These are phyloP conservation scores for Chloroceryle inda DNA, from an alignment of 2,797 vertebrate species.

Conservation along the genomic window DNA sequence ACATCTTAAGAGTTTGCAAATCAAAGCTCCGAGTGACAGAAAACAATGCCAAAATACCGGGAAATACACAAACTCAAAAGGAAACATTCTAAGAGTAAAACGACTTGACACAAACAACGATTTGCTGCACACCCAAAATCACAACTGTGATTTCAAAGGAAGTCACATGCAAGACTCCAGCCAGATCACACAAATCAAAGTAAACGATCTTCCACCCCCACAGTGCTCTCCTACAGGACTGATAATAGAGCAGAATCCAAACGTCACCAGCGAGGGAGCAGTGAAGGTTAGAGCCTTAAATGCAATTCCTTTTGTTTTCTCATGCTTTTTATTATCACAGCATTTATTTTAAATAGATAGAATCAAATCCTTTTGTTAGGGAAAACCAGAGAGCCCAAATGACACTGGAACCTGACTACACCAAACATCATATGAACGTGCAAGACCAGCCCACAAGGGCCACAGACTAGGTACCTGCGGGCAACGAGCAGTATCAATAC, in stretches of 20 bases:
- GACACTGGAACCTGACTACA: neutral
- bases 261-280: accelerated
- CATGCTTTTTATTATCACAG: neutral
- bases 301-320: neutral
- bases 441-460: accelerated
- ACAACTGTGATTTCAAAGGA: neutral
- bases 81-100: neutral
- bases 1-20: neutral
- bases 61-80: neutral
- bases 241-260: neutral
- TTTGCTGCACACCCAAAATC: neutral
- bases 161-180: neutral
- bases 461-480: accelerated
- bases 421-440: neutral
- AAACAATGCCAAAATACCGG: neutral
- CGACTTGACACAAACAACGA: neutral
- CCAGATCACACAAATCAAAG: neutral
- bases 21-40: neutral
- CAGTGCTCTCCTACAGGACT: neutral
- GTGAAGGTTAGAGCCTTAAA: neutral
- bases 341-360: neutral
- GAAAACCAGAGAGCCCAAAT: neutral
- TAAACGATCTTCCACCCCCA: neutral
- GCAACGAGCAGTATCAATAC: neutral
- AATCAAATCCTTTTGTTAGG: neutral